phyloP scores from a whole-genome alignment of 2,888 invertebrate genomes.

The Nezara viridula region DNA sequence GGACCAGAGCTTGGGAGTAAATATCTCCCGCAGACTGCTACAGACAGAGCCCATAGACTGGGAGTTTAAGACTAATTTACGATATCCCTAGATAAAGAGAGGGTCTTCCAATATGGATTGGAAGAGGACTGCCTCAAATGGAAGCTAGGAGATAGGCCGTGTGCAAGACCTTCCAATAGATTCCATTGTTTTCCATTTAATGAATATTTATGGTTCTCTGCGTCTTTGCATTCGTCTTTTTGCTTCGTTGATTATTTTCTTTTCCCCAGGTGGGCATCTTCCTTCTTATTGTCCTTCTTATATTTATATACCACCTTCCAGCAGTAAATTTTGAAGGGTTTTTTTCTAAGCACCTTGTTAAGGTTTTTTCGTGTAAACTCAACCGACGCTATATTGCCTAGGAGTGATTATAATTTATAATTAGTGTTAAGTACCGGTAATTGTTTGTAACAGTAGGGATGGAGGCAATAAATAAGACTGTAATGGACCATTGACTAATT shows the following conservation, averaged over 20 bases:
- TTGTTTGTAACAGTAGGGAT: not conserved
- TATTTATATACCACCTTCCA: constrained; percentile 11
- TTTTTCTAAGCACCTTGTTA: not conserved
- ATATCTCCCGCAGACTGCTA: not conserved
- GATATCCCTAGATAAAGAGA: constrained; percentile 20
- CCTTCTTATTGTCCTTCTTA: not conserved
- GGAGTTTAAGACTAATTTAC: constrained; percentile 38
- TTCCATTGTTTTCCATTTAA: constrained; percentile 42
- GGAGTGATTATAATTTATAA: constrained; percentile 33
- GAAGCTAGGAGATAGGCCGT: constrained; percentile 2
- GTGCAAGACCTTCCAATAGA: constrained; percentile 46
- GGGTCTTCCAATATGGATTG: not conserved
- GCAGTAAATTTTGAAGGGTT: not conserved
- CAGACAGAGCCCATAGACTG: not conserved
- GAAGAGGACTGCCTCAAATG: constrained; percentile 11
- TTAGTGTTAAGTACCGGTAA: not conserved
- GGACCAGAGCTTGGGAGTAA: not conserved
- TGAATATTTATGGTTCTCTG: constrained; percentile 15
- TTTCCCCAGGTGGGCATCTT: constrained; percentile 41
- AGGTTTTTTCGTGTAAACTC: not conserved
- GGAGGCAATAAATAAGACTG: not conserved
- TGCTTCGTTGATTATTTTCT: not conserved
- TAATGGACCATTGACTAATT: constrained; percentile 9
- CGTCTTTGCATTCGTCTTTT: not conserved
- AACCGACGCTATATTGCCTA: not conserved